phyloP scores from a whole-genome alignment of 2,888 invertebrate species.

The Volucella inflata region DNA sequence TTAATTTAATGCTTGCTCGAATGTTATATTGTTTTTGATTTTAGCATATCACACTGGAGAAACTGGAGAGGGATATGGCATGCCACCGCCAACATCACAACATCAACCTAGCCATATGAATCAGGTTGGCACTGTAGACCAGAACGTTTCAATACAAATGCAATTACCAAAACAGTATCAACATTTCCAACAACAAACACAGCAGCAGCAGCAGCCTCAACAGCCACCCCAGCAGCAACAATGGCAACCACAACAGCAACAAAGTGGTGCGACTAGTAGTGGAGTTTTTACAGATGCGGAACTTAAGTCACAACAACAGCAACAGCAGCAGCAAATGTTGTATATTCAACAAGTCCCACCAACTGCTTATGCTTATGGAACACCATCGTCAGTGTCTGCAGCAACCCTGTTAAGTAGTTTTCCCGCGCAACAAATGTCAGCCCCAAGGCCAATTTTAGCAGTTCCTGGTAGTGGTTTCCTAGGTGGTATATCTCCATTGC shows the following conservation, averaged over 20 bases:
- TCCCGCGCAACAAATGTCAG: slow-evolving; percentile 20
- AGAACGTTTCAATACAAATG: slow-evolving; percentile 63
- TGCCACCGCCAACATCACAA: slow-evolving; percentile 52
- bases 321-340: slow-evolving; percentile 55
- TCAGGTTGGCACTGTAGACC: slow-evolving; percentile 25
- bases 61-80: slow-evolving; percentile 26
- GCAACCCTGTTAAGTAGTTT: slow-evolving; percentile 41
- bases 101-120: slow-evolving; percentile 41
- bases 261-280: slow-evolving; percentile 9
- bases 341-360: slow-evolving; percentile 48
- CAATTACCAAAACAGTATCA: slow-evolving; percentile 70
- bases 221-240: slow-evolving; percentile 26
- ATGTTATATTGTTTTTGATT: not conserved
- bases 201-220: slow-evolving; percentile 36
- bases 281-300: slow-evolving; percentile 37
- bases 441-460: slow-evolving; percentile 28
- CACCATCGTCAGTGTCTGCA: slow-evolving; percentile 21
- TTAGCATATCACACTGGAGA: slow-evolving; percentile 62
- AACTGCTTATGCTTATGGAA: slow-evolving; percentile 26
- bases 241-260: slow-evolving; percentile 18
- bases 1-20: not conserved
- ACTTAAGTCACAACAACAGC: slow-evolving; percentile 39
- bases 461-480: slow-evolving; percentile 47
- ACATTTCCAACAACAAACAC: slow-evolving; percentile 62
- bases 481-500: slow-evolving; percentile 45